Evolutionary conservation across 2,888 invertebrate genomes (phyloP), one percentile per base, ranked within the genome.

Genomic region (Mactromeris polynyma): DNA sequence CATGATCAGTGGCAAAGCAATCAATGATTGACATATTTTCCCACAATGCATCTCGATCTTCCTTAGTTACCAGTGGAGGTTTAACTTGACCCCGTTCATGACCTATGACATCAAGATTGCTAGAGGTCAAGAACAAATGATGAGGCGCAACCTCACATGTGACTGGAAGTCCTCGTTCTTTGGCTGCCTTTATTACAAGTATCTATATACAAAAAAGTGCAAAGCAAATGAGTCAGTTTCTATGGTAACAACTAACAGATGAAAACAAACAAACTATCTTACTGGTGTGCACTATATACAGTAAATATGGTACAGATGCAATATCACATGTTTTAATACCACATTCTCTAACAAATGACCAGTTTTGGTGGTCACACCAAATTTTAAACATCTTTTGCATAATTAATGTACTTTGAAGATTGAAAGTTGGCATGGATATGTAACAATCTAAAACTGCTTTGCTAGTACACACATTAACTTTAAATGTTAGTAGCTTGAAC

Each of bases 71-170:
- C 11, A 99, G 97, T 64, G 98, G 97, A 0, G 99, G 99, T 2
- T 98, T 97, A 0, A 99, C 99, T 97, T 98, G 98, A 85, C 98
- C 98, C 94, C 98, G 97, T 0, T 97, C 97, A 7, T 92, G 85
- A 46, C 96, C 96, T 86, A 96, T 96, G 90, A 51, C 93, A 82
- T 92, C 91, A 36, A 98, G 97, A 96, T 99, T 98, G 89, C 98
- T 97, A 14, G 98, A 98, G 31, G 98, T 98, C 78, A 99, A 97
- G 97, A 99, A 99, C 87, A 99, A 97, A 97, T 99, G 99, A 97
- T 99, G 99, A 0, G 99, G 99, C 94, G 99, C 98, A 2, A 99
- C 99, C 97, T 99, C 99, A 97, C 99, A 99, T 0, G 99, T 99
- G 0, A 99, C 98, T 7, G 98, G 98, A 33, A 99, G 97, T 0